Conservation (phyloP, 2,797 vertebrate species). For the Cottoperca gobio region DNA sequence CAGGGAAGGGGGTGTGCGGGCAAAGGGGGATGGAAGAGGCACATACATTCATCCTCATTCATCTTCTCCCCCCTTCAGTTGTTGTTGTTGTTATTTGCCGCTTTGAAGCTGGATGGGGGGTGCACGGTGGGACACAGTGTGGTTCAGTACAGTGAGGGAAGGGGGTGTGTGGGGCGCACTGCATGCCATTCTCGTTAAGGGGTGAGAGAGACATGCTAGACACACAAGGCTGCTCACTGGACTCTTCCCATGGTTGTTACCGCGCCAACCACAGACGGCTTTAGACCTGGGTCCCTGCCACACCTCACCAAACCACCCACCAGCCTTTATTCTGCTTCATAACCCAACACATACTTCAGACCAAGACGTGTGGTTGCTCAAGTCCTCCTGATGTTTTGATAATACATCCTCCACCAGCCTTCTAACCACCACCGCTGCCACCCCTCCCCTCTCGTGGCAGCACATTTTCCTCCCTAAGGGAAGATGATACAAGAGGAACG, state of each 20-base stretch:
- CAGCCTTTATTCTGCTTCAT: slow-evolving; percentile 10
- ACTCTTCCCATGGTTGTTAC: slow-evolving; percentile 65
- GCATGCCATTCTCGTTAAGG: slow-evolving; percentile 81
- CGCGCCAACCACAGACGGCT: slow-evolving; percentile 50
- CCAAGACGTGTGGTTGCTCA: slow-evolving; percentile 2
- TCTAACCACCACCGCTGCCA: slow-evolving; percentile 5
- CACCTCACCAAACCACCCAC: slow-evolving; percentile 18
- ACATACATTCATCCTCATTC: slow-evolving; percentile 84
- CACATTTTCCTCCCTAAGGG: slow-evolving; percentile 13
- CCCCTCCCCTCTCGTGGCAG: slow-evolving; percentile 1
- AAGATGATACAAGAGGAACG: slow-evolving; percentile 37
- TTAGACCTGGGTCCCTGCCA: background rate
- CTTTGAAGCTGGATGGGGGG: slow-evolving; percentile 79
- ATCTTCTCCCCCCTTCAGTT: slow-evolving; percentile 77
- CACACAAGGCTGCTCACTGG: slow-evolving; percentile 59
- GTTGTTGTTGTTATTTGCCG: slow-evolving; percentile 81
- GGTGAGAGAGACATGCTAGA: slow-evolving; percentile 70
- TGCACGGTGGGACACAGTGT: slow-evolving; percentile 70
- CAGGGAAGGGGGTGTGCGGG: slow-evolving; percentile 32
- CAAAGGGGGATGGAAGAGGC: slow-evolving; percentile 48
- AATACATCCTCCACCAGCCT: background rate
- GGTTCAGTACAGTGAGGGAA: slow-evolving; percentile 78
- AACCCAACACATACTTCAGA: slow-evolving; percentile 21
- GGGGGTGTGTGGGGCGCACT: slow-evolving; percentile 57
- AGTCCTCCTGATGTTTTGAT: slow-evolving; percentile 40